A percentile compares a stretch with the other conserved stretches of the same genome.
phyloP scores from a whole-genome alignment of 1,140 invertebrate genomes.

The Pseudomyrmex sp. region DNA sequence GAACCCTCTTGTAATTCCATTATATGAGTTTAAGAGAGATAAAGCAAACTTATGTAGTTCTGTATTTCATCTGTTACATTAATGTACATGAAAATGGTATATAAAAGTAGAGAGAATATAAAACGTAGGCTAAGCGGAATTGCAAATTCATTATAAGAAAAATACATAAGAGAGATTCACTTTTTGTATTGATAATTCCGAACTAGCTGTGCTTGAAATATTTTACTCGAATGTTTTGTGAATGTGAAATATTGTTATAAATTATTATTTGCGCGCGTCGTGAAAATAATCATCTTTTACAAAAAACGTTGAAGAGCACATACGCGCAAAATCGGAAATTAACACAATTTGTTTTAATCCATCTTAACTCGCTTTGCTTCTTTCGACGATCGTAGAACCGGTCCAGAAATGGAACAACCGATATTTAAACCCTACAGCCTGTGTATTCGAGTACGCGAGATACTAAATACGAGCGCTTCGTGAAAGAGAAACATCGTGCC shows the following conservation, averaged over 20 bases:
- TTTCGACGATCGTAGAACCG: constrained; percentile 63
- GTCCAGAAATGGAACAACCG: constrained; percentile 66
- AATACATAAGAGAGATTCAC: no score
- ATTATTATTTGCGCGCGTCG: no score
- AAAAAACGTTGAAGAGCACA: background rate
- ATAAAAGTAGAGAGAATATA: no score
- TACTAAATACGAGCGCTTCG: constrained; percentile 36
- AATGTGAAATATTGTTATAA: no score
- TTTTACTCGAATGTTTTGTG: no score
- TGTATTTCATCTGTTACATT: background rate
- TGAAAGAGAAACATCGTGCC: background rate
- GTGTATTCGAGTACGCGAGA: background rate
- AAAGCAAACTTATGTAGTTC: background rate
- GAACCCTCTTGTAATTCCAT: constrained; percentile 46
- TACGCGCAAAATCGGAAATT: constrained; percentile 56
- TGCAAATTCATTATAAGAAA: no score
- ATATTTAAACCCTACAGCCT: constrained; percentile 55
- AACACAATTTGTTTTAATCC: constrained; percentile 27
- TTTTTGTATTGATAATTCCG: background rate
- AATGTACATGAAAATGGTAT: no score
- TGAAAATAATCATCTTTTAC: no score
- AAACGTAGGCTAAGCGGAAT: no score
- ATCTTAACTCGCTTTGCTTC: constrained; percentile 55
- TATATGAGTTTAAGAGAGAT: constrained; percentile 11
- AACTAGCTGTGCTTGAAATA: background rate